Evolutionary conservation across 2,797 vertebrate genomes (phyloP), one percentile per base, ranked within the genome.

Genomic region (Zalophus californianus): DNA sequence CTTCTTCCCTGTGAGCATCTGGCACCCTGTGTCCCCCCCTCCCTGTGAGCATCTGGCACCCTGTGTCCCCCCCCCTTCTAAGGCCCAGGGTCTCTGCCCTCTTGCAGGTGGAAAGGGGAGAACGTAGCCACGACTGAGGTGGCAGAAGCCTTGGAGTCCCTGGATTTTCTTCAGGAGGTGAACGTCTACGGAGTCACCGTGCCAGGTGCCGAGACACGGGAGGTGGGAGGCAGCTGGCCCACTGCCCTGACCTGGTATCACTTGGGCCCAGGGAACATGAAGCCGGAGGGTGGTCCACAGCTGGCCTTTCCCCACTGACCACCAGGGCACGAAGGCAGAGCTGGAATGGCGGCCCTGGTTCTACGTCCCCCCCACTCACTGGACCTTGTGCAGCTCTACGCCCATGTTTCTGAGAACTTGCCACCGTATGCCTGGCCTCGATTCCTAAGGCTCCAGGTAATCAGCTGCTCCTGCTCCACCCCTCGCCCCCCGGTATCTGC

Each of bases 81-180:
- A 38, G 60, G 25, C 41, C 7, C 72, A 16, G 44, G 13, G 15
- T 44, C 52, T 73, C 27, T 25, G 38, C 82, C 85, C 27, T 70
- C 92, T 7, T 50, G 2, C 97, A 99, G 99, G 97, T 99, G 99
- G 99, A 99, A 99, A 97, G 99, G 99, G 0, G 99, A 99, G 95
- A 99, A 99, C 0, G 99, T 99, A 12, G 99, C 99, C 97, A 99
- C 99, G 0, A 99, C 99, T 0, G 99, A 99, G 93, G 99, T 99
- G 79, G 99, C 99, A 0, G 99, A 99, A 92, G 98, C 98, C 73
- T 86, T 99, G 48, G 98, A 98, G 32, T 93, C 98, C 75, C 98
- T 99, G 88, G 99, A 99, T 12, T 99, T 99, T 27, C 98, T 99
- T 70, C 99, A 99, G 97, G 99, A 99, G 27, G 99, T 98, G 92